Evolutionary conservation across 2,888 invertebrate genomes (phyloP).

Genomic region (Belgica antarctica): DNA sequence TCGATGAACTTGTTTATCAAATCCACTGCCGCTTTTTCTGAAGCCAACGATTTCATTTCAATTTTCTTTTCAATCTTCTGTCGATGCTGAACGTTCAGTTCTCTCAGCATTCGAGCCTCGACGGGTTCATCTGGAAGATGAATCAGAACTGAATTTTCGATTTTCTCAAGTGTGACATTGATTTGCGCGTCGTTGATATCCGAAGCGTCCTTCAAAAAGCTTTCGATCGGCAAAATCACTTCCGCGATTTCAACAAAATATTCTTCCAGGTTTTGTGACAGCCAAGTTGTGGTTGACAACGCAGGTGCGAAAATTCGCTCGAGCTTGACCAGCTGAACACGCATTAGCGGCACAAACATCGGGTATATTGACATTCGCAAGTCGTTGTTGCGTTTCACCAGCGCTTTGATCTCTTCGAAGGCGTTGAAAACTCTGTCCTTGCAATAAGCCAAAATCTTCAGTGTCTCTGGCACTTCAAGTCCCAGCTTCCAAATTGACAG

Average conservation of each 20-base stretch:
- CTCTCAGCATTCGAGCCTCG: conserved; percentile 61
- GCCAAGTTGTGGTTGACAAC: conserved; percentile 76
- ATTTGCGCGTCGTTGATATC: conserved; percentile 76
- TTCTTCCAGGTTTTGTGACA: conserved; percentile 62
- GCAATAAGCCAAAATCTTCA: conserved; percentile 71
- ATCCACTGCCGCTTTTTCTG: conserved; percentile 74
- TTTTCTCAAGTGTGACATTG: conserved; percentile 64
- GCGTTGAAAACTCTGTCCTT: conserved; percentile 66
- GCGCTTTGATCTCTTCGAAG: conserved; percentile 61
- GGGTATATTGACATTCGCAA: conserved; percentile 55
- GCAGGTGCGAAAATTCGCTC: conserved; percentile 73
- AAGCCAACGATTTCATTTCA: conserved; percentile 62
- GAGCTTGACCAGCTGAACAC: conserved; percentile 65
- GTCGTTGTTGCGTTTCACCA: conserved; percentile 64
- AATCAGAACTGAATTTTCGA: conserved; percentile 63
- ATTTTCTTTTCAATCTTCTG: conserved; percentile 55
- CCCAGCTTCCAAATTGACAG: conserved; percentile 77
- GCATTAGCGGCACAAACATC: conserved; percentile 68
- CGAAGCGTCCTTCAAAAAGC: conserved; percentile 56
- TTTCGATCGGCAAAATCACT: conserved; percentile 53
- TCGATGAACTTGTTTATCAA: conserved; percentile 74
- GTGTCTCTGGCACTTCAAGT: conserved; percentile 72
- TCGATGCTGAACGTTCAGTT: conserved; percentile 62
- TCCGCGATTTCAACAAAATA: conserved; percentile 58
- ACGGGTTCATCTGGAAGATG: conserved; percentile 64